Base-by-base conservation (phyloP, 1,140 invertebrate genomes). In the Penaeus vannamei region DNA sequence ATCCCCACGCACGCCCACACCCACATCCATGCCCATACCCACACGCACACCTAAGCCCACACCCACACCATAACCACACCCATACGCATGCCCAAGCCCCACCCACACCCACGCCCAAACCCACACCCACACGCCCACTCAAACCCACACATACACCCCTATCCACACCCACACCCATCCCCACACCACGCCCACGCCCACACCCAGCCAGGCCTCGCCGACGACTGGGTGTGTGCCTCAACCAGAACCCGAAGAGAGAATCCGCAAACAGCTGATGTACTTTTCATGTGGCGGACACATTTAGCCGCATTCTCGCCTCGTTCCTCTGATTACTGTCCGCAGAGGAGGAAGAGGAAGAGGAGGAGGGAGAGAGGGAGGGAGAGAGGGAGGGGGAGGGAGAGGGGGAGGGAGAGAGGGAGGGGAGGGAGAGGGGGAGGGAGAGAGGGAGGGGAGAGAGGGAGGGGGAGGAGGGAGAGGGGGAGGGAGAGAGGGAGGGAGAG, bases 1-100 rank as follows among this genome's bases (percentile, higher is more conserved):
- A 59, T 60, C 19, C 46, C 22, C 19, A 82, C 80, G 59, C 46
- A 82, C 46, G 59, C 36, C 26, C 80, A 60, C 76, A 77, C 76
- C 23, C 22, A n/a, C 22, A 77, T 1, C 42, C 36, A 42, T 19
- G 42, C 79, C 36, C 79, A 80, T 32, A 80, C 79, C 42, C 79
- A 80, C 79, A 80, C 79, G 42, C 36, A 46, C 79, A 80, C 79
- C n/a, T n/a, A n/a, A n/a, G 14, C 10, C 12, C 32, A 76, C n/a
- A 76, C 36, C 36, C 36, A 1, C 36, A 1, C 5, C 1, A 36
- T 2, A 66, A 7, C 17, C 64, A 66, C 64, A 4, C 17, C 64
- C 17, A n/a, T n/a, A 19, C 22, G 17, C 26, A 7, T 19, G 8
- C 17, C 26, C 22, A 8, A 23, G 8, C 69, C 26, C 69, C n/a